Conservation (phyloP, 2,888 invertebrate species). For the Xiphydria camelus region DNA sequence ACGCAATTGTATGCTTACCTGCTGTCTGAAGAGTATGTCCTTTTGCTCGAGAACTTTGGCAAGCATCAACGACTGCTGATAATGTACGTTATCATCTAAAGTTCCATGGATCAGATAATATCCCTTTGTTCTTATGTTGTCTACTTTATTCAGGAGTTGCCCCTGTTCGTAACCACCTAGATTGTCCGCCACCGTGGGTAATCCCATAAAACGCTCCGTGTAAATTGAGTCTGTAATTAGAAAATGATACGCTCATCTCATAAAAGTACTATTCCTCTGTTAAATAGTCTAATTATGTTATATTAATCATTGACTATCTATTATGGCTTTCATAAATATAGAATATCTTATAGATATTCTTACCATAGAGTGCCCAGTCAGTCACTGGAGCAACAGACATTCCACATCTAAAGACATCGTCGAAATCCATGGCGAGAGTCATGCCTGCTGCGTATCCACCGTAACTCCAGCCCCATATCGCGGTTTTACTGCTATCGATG, state of each 20-base stretch:
- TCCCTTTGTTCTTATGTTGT: conserved; percentile 71
- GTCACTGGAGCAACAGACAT: conserved; percentile 96
- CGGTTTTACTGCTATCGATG: conserved; percentile 79
- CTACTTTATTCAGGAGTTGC: conserved; percentile 72
- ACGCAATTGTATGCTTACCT: conserved; percentile 65
- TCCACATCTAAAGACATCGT: conserved; percentile 85
- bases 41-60: conserved; percentile 82
- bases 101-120: conserved; percentile 94
- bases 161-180: conserved; percentile 73
- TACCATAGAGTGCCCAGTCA: conserved; percentile 95
- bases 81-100: conserved; percentile 95
- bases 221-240: conserved; percentile 85
- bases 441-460: conserved; percentile 93
- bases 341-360: too few species aligned
- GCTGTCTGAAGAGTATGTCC: conserved; percentile 88
- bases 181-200: conserved; percentile 74
- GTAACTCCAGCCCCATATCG: conserved; percentile 99
- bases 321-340: too few species aligned
- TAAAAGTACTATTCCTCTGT: too few species aligned
- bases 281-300: too few species aligned
- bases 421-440: conserved; percentile 77
- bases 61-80: conserved; percentile 93
- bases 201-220: conserved; percentile 95
- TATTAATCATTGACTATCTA: too few species aligned
- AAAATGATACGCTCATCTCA: too few species aligned